Evolutionary conservation across 2,888 invertebrate genomes (phyloP), one percentile per base, ranked within the genome.

Genomic region (Drosophila gaucha): DNA sequence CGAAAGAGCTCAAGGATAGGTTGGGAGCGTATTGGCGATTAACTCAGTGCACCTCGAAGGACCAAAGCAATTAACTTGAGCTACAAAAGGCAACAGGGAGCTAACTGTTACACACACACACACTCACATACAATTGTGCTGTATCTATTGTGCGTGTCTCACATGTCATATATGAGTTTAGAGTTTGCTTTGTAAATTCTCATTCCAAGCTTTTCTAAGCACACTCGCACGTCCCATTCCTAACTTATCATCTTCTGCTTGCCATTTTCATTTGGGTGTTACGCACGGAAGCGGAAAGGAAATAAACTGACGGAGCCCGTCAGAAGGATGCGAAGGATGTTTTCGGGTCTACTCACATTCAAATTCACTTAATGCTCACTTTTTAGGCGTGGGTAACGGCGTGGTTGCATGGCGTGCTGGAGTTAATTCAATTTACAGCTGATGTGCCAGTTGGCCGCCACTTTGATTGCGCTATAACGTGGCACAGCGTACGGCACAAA

Each of bases 351-450:
- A 31, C 35, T 49, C 35, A 44, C 24, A 41, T 41, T 41, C 41
- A 64, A 70, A 70, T 70, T 55, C 50, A 52, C 36, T 58, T 50
- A 51, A 44, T 70, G 36, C 44, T 51, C 35, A n/a, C 36, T 26
- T 35, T 65, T 36, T 8, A 6, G 33, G 9, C 6, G 9, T 3
- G 28, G n/a, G 10, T 9, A 5, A 20, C 14, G 39, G 24, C 6
- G 6, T 12, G 20, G 10, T 20, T 16, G 26, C n/a, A n/a, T 28
- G 6, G n/a, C n/a, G 9, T 12, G 20, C 36, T 20, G 63, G 36
- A 64, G 68, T 64, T 86, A 86, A 88, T 86, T 86, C 67, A 77
- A 88, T 84, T 88, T 85, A 65, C 72, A 59, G 68, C 54, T 52
- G 54, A 56, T 64, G 68, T 60, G 62, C 59, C 62, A 51, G 73